Evolutionary conservation across 2,797 vertebrate genomes (phyloP), one percentile per base, ranked within the genome.

Genomic region (Poeciliopsis paucimaculata): DNA sequence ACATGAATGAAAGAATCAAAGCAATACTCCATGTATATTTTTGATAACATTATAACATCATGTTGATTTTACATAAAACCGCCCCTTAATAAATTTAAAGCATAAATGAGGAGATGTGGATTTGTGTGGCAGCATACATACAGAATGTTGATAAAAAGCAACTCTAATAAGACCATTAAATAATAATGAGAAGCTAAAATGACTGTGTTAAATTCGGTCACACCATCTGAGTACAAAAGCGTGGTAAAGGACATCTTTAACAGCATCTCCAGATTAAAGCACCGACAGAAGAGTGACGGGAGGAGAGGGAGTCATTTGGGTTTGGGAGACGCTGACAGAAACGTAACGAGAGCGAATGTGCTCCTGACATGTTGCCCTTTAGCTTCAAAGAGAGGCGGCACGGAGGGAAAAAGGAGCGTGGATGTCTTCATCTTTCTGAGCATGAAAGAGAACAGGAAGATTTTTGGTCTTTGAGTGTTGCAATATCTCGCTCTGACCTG

Each of bases 361-460:
- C 70, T 64, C 73, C 47, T 81, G 55, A 43, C 68, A 31, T 51
- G 73, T 55, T 85, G 81, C 34, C 82, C 72, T 88, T 85, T 76
- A 43, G 16, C 85, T 84, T 87, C 78, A 88, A 78, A 91, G 86
- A 78, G 73, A 66, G 70, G 66, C 71, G 49, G 73, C 45, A 46
- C 18, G 55, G 75, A 84, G 73, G 45, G 49, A 62, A 73, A 73
- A 41, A n/a, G 15, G 78, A 60, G 72, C 39, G 66, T 55, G 23
- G 74, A 82, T 79, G 86, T 53, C 41, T 77, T 88, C 47, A 39
- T 86, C 60, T 74, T 73, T 81, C 80, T 82, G 82, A 88, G 64
- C 34, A 82, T 83, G 84, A 47, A 82, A n/a, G 53, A 88, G 84
- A 84, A 81, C 77, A 80, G 71, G 64, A 64, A 82, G 85, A 89